Conservation (phyloP, 2,113 vertebrate genomes). For the Elephas maximus region DNA sequence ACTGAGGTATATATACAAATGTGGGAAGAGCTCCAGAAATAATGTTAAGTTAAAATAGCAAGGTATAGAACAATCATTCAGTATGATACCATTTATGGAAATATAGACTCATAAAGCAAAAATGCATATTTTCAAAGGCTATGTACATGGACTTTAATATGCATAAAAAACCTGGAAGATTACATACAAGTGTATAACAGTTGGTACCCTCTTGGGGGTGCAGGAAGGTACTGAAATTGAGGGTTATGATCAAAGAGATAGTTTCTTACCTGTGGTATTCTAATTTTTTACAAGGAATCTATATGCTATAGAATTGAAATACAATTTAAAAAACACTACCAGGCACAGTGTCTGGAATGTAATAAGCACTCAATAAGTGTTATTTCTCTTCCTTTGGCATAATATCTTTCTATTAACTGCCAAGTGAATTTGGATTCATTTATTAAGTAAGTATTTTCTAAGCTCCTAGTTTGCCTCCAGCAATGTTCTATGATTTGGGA, state of each 20-base stretch:
- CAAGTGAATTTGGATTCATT: constrained; percentile 18
- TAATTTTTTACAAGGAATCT: background rate
- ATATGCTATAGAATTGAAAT: background rate
- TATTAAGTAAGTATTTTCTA: constrained; percentile 18
- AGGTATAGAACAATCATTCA: background rate
- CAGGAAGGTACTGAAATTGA: background rate
- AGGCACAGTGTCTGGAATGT: background rate
- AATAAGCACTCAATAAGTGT: background rate
- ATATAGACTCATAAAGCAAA: background rate
- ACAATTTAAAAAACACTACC: background rate
- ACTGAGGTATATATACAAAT: background rate
- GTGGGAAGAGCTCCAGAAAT: background rate
- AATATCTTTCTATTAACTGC: background rate
- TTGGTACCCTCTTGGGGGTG: background rate
- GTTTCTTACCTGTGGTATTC: background rate
- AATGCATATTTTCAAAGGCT: background rate
- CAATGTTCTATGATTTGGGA: background rate
- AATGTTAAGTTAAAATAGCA: background rate
- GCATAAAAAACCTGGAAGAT: background rate
- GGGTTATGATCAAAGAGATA: background rate
- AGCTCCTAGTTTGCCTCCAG: background rate
- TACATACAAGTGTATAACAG: background rate
- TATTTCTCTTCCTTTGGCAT: background rate
- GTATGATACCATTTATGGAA: background rate
- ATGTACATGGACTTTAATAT: background rate